Evolutionary conservation across 2,797 vertebrate species (phyloP).

Genomic region (Gila robusta): DNA sequence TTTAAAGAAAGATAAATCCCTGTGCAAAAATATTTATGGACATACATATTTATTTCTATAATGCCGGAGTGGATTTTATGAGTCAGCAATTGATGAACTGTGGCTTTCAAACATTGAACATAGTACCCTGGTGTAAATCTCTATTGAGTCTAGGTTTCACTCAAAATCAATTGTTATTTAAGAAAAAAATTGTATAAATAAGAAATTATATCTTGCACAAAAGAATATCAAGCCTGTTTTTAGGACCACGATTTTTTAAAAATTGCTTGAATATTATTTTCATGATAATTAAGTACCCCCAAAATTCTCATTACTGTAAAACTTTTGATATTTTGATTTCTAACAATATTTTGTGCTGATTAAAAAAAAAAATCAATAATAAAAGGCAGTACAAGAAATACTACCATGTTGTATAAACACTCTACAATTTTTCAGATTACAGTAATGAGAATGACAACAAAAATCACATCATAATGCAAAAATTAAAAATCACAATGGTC

Average conservation of each 20-base stretch:
- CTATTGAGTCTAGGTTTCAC: not conserved
- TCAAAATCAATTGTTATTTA: not conserved
- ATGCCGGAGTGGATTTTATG: not conserved
- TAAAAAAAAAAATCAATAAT: not conserved
- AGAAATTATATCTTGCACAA: not conserved
- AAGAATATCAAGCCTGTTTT: not conserved
- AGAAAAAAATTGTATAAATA: not conserved
- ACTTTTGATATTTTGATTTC: not conserved
- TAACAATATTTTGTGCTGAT: not conserved
- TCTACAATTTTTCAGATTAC: not conserved
- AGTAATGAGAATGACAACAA: conserved; percentile 4
- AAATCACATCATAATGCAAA: not conserved
- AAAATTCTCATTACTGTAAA: conserved; percentile 7
- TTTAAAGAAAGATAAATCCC: not conserved
- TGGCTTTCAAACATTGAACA: not conserved
- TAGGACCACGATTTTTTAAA: not conserved
- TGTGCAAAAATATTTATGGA: not conserved
- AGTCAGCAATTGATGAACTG: not conserved
- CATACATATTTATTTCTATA: not conserved
- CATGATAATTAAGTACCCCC: not conserved
- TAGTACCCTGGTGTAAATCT: not conserved
- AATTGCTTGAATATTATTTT: not conserved
- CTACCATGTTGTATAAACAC: not conserved
- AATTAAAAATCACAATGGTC: not conserved
- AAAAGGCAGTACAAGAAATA: not conserved